A percentile compares a stretch with the other conserved stretches of the same genome.
phyloP scores from a whole-genome alignment of 2,888 invertebrate species.

The Xestoiulus laeticollis region DNA sequence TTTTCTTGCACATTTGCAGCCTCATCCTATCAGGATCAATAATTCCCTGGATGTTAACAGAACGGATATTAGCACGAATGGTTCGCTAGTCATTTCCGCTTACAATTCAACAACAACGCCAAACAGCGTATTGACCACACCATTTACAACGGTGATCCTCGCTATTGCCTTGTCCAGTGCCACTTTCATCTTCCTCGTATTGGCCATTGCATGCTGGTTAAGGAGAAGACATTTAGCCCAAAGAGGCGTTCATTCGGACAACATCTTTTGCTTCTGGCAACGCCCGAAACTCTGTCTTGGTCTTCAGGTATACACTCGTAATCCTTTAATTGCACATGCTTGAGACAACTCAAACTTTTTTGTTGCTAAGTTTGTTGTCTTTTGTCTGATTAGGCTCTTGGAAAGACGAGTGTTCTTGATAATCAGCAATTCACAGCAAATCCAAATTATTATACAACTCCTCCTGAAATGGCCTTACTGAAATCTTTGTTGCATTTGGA shows the following conservation, averaged over 20 bases:
- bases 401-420: slow-evolving; percentile 47
- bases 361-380: background rate
- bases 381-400: background rate
- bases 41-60: background rate
- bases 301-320: slow-evolving; percentile 13
- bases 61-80: background rate
- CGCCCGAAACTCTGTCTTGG: background rate
- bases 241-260: slow-evolving; percentile 36
- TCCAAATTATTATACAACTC: slow-evolving; percentile 59
- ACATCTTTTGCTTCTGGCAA: slow-evolving; percentile 43
- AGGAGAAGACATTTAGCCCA: slow-evolving; percentile 23
- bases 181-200: slow-evolving; percentile 1
- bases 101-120: background rate
- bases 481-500: slow-evolving; percentile 57
- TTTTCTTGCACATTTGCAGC: background rate
- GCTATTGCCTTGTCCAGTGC: slow-evolving; percentile 40
- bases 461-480: slow-evolving; percentile 57
- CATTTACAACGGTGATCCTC: slow-evolving; percentile 34
- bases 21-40: background rate
- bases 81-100: background rate
- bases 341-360: background rate
- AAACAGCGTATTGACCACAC: background rate
- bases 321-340: background rate
- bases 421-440: slow-evolving; percentile 58
- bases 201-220: slow-evolving; percentile 40